Evolutionary conservation across 2,888 invertebrate species (phyloP), one percentile per base, ranked within the genome.

Genomic region (Cyclophora punctaria): DNA sequence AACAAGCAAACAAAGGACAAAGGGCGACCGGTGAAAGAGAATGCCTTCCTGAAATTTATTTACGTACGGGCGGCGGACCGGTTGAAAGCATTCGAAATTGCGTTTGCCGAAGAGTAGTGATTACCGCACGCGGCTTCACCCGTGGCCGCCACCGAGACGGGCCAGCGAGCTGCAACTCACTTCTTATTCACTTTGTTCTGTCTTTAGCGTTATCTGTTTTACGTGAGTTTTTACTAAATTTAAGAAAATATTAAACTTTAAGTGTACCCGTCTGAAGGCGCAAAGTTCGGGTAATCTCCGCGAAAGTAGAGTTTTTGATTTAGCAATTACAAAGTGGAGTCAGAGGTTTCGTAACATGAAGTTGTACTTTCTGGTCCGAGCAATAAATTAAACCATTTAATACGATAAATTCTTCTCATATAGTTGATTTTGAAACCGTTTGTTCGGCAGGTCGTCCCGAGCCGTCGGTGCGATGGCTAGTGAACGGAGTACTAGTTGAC

Each of bases 391-490:
- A 37, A 37, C 37, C 37, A 37, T 37, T 4, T 37, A 37, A 37
- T 37, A 5, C 37, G 37, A 37, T 20, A 20, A 20, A 20, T 20
- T 20, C 37, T 37, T 37, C 37, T 37, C 37, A 37, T 37, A 37
- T 37, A 5, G 37, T 20, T 20, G 20, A 2, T 20, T 20, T 20
- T 20, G 2, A 20, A 20, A 20, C 20, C 20, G 20, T 20, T 20
- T 20, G 20, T 20, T 20, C 3, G 5, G 35, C 53, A 94, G 94
- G 94, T 65, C 93, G 93, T 48, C 96, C 96, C 2, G 93, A 94
- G 75, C 96, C 96, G 2, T 91, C 91, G 50, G 95, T 96, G 35
- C 92, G 93, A 58, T 96, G 96, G 96, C 89, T 95, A 51, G 92
- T 96, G 48, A 95, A 95, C 78, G 95, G 95, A 37, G 90, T 93